Evolutionary conservation across 1,140 invertebrate genomes (phyloP).

Genomic region (Philaenus spumarius): DNA sequence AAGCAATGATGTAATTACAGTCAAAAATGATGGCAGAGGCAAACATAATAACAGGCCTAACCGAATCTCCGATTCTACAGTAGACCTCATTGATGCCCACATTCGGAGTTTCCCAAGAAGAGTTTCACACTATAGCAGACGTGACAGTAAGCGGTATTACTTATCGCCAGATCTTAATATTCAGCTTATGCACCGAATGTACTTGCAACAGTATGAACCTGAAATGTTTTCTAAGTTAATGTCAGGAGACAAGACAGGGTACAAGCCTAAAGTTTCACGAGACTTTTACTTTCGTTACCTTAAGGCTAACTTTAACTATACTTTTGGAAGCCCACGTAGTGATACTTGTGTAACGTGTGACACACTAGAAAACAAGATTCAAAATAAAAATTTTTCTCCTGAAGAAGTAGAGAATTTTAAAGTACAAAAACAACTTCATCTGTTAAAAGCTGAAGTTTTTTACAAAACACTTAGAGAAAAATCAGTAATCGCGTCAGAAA

Average conservation of each 20-base stretch:
- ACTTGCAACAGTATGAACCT: background rate
- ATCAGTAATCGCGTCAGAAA: background rate
- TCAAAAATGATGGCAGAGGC: background rate
- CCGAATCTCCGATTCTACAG: background rate
- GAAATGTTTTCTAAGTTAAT: conserved; percentile 1
- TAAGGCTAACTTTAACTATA: conserved; percentile 6
- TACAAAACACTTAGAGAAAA: background rate
- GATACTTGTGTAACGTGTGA: conserved; percentile 2
- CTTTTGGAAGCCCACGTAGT: background rate
- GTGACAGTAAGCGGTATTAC: background rate
- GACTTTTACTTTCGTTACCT: conserved; percentile 3
- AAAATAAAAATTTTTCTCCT: too few species aligned
- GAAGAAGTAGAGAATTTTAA: background rate
- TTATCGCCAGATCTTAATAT: background rate
- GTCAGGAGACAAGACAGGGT: background rate
- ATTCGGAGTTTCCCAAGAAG: conserved; percentile 1
- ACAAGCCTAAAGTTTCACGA: background rate
- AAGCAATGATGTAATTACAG: background rate
- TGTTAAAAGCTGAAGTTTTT: background rate
- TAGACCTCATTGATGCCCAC: background rate
- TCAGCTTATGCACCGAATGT: background rate
- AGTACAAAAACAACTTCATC: conserved; percentile 2
- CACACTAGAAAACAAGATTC: too few species aligned
- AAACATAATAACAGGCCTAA: background rate
- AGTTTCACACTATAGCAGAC: conserved; percentile 1